Base-by-base conservation (phyloP, 2,888 invertebrate genomes). In the Scaptodrosophila latifasciaeformis region DNA sequence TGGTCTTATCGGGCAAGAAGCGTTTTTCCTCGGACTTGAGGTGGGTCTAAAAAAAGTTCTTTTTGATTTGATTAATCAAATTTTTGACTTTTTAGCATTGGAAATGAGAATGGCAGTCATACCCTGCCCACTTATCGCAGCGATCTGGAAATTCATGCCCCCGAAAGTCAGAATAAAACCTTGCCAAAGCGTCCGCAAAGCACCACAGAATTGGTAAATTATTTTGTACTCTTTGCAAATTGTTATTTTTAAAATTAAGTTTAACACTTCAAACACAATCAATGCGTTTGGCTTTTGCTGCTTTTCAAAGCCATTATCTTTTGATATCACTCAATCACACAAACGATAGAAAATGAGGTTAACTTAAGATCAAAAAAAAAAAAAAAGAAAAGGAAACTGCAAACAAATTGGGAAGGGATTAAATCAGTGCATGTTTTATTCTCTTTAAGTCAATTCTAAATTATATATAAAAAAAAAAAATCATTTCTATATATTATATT, bases 111-210 rank as follows among this genome's bases (percentile, higher is more conserved):
- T 12, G 81, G 82, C 9, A 80, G 82, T 18, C 80, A 81, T 15
- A 81, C 84, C 0, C 72, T 90, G 43, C 88, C 89, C 1, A 88
- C 88, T 1, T 90, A 90, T 81, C 84, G 90, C 56, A 90, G 90
- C 69, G 90, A 90, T 75, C 88, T 90, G 70, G 90, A 90, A 80
- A 90, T 90, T 37, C 90, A 90, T 75, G 89, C 90, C 0, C 89
- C 90, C 0, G 90, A 90, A 65, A 80, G 48, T 60, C 77, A 72
- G 55, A 89, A 88, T 68, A 87, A 90, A 58, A 88, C 87, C 54
- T 60, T 86, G 30, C 83, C 86, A 2, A 85, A 85, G 56, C 79
- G 86, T 0, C 86, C 86, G 3, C 86, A 86, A 63, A 86, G 86
- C 69, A 85, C 86, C 37, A 86, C 85, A 49, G 86, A 86, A 79